These are phyloP conservation scores for Accipiter fasciatus DNA, from an alignment of 2,797 vertebrate genomes.

Conservation along the genomic window DNA sequence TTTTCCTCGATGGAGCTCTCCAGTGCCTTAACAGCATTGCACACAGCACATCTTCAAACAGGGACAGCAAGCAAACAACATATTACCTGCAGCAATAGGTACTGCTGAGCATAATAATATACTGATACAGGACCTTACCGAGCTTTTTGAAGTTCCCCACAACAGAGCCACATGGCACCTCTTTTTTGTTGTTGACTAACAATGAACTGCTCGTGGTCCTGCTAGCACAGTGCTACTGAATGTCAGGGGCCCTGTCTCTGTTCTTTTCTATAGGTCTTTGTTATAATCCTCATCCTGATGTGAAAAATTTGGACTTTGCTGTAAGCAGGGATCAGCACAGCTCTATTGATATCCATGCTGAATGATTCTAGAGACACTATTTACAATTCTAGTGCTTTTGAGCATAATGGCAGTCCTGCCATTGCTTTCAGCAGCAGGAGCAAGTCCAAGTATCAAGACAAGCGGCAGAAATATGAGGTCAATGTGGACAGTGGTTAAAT, in stretches of 20 bases:
- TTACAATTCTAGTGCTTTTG: neutral
- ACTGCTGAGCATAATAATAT: neutral
- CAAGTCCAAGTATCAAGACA: neutral
- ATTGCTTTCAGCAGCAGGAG: neutral
- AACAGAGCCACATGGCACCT: neutral
- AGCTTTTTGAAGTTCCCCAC: neutral
- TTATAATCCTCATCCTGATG: neutral
- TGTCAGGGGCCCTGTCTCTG: neutral
- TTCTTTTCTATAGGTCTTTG: neutral
- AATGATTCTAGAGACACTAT: neutral
- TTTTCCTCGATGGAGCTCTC: neutral
- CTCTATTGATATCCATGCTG: neutral
- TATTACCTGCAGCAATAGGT: neutral
- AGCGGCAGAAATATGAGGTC: neutral
- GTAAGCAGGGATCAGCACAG: neutral
- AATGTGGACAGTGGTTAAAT: neutral
- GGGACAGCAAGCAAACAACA: neutral
- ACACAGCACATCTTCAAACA: neutral
- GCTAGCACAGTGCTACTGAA: neutral
- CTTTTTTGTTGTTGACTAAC: slow-evolving; percentile 17
- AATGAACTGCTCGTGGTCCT: neutral
- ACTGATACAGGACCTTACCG: slow-evolving; percentile 17
- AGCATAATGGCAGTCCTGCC: neutral
- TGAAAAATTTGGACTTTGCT: neutral
- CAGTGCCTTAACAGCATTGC: neutral